phyloP scores from a whole-genome alignment of 2,113 vertebrate genomes.

The Peromyscus maniculatus region DNA sequence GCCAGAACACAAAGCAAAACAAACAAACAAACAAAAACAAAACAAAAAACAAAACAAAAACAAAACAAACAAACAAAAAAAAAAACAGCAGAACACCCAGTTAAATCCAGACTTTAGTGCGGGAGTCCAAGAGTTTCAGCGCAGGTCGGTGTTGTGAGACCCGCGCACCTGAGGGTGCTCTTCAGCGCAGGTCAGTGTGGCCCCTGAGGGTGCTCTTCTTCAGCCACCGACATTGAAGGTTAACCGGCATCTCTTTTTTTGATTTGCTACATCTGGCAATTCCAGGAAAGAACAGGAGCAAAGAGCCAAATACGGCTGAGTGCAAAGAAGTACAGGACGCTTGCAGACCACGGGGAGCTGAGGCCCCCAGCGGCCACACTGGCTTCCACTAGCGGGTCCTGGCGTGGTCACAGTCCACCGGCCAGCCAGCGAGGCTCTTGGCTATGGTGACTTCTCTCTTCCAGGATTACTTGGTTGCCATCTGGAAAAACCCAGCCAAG shows the following conservation, averaged over 20 bases:
- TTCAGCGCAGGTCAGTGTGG: neutral
- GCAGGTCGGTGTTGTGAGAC: neutral
- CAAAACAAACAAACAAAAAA: too few species aligned
- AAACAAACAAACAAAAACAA: too few species aligned
- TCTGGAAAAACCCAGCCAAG: neutral
- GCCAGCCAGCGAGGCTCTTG: neutral
- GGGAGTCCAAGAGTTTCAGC: neutral
- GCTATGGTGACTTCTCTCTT: neutral
- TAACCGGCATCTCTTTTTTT: neutral
- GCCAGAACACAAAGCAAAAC: neutral
- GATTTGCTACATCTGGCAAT: neutral
- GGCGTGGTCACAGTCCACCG: neutral
- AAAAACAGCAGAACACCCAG: neutral
- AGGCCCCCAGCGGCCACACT: rapidly evolving
- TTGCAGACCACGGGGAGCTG: neutral
- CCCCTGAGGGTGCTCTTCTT: neutral
- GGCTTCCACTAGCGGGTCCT: neutral
- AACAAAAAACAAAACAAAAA: too few species aligned
- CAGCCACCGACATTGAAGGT: neutral
- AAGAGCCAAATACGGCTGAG: neutral
- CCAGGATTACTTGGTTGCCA: neutral
- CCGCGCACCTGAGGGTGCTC: neutral
- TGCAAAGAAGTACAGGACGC: neutral
- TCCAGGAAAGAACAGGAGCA: neutral
- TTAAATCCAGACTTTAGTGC: neutral